Evolutionary conservation across 2,113 vertebrate genomes (phyloP).

Genomic region (Epinephelus lanceolatus): DNA sequence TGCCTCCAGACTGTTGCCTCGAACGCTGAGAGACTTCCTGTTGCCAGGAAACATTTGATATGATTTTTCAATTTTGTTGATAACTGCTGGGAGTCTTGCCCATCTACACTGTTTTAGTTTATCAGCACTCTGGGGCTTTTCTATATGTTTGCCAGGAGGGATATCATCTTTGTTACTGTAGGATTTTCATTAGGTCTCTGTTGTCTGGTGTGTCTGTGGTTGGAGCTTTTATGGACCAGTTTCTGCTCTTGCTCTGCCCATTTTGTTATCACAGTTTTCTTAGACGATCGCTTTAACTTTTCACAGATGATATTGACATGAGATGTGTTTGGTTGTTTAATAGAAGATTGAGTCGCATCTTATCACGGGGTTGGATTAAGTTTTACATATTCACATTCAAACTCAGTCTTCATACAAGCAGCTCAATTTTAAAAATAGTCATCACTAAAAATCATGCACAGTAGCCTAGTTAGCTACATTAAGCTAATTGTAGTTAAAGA

Average conservation of each 20-base stretch:
- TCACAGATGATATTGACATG: background rate
- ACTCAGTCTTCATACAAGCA: background rate
- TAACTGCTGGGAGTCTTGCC: slow-evolving; percentile 70
- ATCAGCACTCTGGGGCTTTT: slow-evolving; percentile 57
- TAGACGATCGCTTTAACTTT: background rate
- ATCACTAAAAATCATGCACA: background rate
- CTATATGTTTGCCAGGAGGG: slow-evolving; percentile 54
- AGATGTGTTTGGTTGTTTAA: background rate
- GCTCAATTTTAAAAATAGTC: background rate
- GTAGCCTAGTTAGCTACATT: background rate
- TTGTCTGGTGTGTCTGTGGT: slow-evolving; percentile 22
- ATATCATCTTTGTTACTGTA: slow-evolving; percentile 40
- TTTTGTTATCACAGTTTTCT: background rate
- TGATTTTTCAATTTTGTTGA: slow-evolving; percentile 66
- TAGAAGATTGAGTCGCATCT: background rate
- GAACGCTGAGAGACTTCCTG: slow-evolving; percentile 45
- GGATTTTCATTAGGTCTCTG: slow-evolving; percentile 56
- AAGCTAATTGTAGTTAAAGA: background rate
- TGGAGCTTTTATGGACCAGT: slow-evolving; percentile 4
- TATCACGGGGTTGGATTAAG: background rate
- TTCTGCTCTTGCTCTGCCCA: background rate
- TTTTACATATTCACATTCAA: background rate
- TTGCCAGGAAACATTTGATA: slow-evolving; percentile 70
- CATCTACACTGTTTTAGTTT: slow-evolving; percentile 60
- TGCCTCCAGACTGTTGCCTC: slow-evolving; percentile 46